phyloP scores from a whole-genome alignment of 1,140 invertebrate genomes.

The Diplogasteroides magnus region DNA sequence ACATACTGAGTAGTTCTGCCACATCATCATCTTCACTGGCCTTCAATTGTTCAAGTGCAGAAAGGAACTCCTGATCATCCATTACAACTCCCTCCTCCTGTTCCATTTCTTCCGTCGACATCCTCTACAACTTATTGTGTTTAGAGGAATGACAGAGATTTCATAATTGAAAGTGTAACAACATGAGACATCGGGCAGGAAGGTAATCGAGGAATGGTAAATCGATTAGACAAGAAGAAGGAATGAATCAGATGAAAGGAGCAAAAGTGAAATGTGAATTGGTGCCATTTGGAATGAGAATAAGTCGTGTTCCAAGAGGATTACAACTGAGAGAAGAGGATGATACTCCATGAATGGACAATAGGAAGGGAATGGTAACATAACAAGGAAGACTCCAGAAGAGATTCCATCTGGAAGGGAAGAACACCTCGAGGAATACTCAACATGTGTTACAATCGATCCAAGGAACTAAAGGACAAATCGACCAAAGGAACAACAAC shows the following conservation, averaged over 20 bases:
- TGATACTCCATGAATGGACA: neutral
- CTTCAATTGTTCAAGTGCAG: neutral
- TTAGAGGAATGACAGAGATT: no score
- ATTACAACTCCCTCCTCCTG: no score
- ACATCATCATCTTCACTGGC: neutral
- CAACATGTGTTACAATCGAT: constrained; percentile 1
- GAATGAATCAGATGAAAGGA: neutral
- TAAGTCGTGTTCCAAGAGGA: no score
- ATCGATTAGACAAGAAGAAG: neutral
- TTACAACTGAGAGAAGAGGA: neutral
- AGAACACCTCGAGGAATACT: neutral
- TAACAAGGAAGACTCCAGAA: neutral
- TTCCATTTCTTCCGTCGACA: neutral
- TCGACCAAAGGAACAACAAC: neutral
- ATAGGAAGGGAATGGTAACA: neutral
- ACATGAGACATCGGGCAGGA: neutral
- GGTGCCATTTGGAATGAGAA: no score
- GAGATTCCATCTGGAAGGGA: neutral
- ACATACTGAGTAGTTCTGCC: neutral
- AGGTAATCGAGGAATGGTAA: neutral
- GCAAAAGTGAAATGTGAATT: no score
- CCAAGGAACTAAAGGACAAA: neutral
- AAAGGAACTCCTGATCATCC: neutral
- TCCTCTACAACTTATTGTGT: neutral
- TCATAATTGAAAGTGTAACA: no score